phyloP scores from a whole-genome alignment of 2,888 invertebrate genomes.

The Gonocerus acuteangulatus region DNA sequence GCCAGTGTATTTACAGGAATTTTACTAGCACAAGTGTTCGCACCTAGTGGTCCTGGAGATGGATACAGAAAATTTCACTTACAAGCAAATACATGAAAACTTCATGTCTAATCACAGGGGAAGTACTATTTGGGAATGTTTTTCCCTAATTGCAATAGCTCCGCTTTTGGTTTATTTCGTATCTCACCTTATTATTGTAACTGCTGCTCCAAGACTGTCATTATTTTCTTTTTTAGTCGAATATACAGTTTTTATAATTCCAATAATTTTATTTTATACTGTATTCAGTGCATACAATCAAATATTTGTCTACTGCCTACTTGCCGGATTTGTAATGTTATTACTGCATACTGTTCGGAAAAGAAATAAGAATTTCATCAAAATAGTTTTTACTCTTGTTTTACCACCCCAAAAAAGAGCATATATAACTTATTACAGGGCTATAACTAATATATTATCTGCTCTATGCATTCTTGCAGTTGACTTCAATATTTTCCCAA shows the following conservation, averaged over 20 bases:
- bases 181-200: constrained; percentile 4
- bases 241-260: constrained; percentile 17
- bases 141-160: constrained; percentile 11
- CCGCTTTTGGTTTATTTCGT: constrained; percentile 21
- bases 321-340: not conserved
- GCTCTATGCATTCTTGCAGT: constrained; percentile 83
- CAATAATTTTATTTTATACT: constrained; percentile 21
- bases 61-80: not conserved
- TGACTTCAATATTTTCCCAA: constrained; percentile 82
- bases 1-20: too few species aligned
- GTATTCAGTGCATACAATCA: constrained; percentile 14
- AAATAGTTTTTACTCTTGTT: constrained; percentile 12
- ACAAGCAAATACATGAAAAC: constrained; percentile 27
- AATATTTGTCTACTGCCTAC: not conserved
- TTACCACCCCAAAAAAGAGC: constrained; percentile 19
- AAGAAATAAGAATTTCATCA: constrained; percentile 6
- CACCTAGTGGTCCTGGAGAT: not conserved
- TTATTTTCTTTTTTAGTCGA: constrained; percentile 19
- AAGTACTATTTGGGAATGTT: constrained; percentile 19
- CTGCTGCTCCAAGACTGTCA: not conserved
- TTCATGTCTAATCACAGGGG: constrained; percentile 27
- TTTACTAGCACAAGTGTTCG: too few species aligned
- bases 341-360: constrained; percentile 3
- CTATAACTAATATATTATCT: constrained; percentile 64
- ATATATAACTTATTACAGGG: constrained; percentile 58